phyloP scores from a whole-genome alignment of 2,797 vertebrate genomes.

The Cynodonichthys magdalenae region DNA sequence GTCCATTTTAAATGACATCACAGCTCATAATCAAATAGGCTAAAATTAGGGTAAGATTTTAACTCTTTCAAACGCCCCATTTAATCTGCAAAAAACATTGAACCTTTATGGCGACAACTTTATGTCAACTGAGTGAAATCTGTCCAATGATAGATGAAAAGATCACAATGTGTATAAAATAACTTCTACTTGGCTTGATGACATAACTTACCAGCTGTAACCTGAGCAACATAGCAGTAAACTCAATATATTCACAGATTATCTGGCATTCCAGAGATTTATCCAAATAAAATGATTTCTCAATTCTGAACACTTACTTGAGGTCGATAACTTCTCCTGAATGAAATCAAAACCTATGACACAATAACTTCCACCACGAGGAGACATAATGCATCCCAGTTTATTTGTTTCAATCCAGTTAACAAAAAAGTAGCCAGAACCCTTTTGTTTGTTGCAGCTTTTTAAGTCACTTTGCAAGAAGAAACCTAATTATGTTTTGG shows the following conservation, averaged over 20 bases:
- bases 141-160: not conserved
- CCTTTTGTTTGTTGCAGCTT: not conserved
- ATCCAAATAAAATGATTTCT: too few relatives aligned
- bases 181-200: not conserved
- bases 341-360: not conserved
- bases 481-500: too few relatives aligned
- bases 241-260: too few relatives aligned
- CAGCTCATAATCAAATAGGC: too few relatives aligned
- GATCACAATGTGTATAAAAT: too few relatives aligned
- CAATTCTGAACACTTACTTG: too few relatives aligned
- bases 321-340: too few relatives aligned
- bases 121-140: not conserved
- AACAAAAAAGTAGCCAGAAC: not conserved
- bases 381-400: too few relatives aligned
- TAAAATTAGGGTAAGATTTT: not conserved
- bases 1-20: not conserved
- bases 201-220: not conserved
- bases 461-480: not conserved
- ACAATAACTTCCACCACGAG: not conserved
- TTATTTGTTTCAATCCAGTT: not conserved
- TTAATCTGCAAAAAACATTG: too few relatives aligned
- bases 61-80: not conserved
- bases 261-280: too few relatives aligned
- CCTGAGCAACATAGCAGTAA: too few relatives aligned
- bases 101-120: not conserved